A percentile compares a stretch with the other conserved stretches of the same genome.
Conservation (phyloP, 2,888 invertebrate species). For the Digitonthophagus gazella region DNA sequence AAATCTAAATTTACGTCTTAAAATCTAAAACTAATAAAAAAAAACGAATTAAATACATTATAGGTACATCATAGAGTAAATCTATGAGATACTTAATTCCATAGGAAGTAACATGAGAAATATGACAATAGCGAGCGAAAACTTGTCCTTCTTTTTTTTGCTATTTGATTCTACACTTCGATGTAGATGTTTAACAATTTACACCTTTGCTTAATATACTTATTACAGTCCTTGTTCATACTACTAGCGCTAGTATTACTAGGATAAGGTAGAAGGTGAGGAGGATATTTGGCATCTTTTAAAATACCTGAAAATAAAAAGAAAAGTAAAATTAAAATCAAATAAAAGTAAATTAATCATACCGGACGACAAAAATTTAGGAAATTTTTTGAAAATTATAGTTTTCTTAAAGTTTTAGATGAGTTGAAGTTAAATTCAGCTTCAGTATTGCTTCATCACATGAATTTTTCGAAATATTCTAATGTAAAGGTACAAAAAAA, state of each 20-base stretch:
- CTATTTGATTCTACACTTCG: constrained; percentile 21
- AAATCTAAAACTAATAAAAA: constrained; percentile 4
- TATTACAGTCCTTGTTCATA: constrained; percentile 26
- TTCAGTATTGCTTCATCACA: no score
- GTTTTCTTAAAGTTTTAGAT: no score
- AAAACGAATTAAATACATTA: constrained; percentile 5
- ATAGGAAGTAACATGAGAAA: constrained; percentile 26
- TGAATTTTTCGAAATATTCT: no score
- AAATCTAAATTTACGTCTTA: constrained; percentile 16
- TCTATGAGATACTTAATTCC: constrained; percentile 26
- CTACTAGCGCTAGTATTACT: constrained; percentile 14
- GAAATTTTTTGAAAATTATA: no score
- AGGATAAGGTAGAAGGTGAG: not conserved
- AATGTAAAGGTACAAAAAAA: no score
- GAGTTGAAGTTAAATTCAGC: no score
- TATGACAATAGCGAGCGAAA: constrained; percentile 8
- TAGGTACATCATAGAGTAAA: constrained; percentile 22
- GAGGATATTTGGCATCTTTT: constrained; percentile 28
- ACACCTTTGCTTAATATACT: constrained; percentile 28
- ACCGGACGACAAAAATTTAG: not conserved
- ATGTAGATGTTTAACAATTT: constrained; percentile 29
- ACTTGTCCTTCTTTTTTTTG: constrained; percentile 17
- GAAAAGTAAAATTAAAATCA: constrained; percentile 4
- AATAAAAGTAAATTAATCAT: not conserved
- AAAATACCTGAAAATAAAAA: constrained; percentile 18